Evolutionary conservation across 2,113 vertebrate species (phyloP), one percentile per base, ranked within the genome.

Genomic region (Puntigrus tetrazona): DNA sequence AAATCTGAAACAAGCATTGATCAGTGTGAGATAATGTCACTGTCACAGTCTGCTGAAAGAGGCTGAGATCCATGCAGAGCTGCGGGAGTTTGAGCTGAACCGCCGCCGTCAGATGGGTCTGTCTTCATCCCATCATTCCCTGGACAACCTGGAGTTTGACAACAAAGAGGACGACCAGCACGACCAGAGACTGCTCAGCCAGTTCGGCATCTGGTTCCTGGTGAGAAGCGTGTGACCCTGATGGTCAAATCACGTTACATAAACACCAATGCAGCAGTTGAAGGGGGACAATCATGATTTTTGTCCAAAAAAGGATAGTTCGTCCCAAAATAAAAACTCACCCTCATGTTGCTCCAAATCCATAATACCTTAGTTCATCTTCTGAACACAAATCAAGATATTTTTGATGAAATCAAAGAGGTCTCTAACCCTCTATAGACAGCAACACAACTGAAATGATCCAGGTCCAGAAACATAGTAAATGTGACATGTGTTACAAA

Each of bases 121-220:
- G 41, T 98, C 98, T 1, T 96, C 97, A 69, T 99, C 98, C 20
- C 97, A 98, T 89, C 98, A 99, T 78, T 99, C 98, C 29, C 92
- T 99, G 90, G 98, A 99, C 90, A 98, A 99, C 87, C 94, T 96
- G 0, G 98, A 99, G 89, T 99, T 98, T 87, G 98, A 99, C 88
- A 99, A 99, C 94, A 99, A 99, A 90, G 98, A 99, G 79, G 98
- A 99, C 22, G 97, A 99, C 88, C 98, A 97, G 89, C 97, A 99
- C 0, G 98, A 99, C 92, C 98, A 99, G 87, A 95, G 98, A 4
- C 96, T 99, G 18, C 94, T 99, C 89, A 99, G 98, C 87, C 98
- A 99, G 87, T 99, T 99, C 87, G 98, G 97, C 90, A 99, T 99
- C 90, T 99, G 98, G 98, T 98, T 99, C 91, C 93, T 99, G 95